Evolutionary conservation across 2,888 invertebrate genomes (phyloP), one percentile per base, ranked within the genome.

Genomic region (Sceliomorpha sp.): DNA sequence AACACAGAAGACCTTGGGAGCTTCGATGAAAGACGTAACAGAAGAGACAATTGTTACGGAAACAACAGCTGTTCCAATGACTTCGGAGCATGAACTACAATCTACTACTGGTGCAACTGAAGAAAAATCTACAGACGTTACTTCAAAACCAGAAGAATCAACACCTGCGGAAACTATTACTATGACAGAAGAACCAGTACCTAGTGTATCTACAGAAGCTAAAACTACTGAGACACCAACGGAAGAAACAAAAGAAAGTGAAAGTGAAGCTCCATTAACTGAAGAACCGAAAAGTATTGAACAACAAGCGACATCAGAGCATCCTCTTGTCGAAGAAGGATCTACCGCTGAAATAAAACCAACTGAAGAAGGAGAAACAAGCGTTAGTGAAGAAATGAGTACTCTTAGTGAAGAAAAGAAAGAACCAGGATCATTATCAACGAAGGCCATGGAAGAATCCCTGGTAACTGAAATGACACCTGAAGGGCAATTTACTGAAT

Each of bases 321-420:
- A 26, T 29, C 12, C 67, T 34, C 39, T 10, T 13, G 17, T 10
- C 50, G 59, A 62, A 32, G 34, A 55, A 55, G 34, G 53, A 51
- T 9, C 45, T 45, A 45, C 51, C 14, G 37, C 47, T 2, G 26
- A 58, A 51, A 0, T 14, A 40, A 62, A 62, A 34, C 58, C 67
- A 12, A 70, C 74, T 63, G 58, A 58, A 37, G 44, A 55, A 42
- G 42, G 44, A 9, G 45, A n/a, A n/a, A n/a, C n/a, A n/a, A n/a
- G 27, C 31, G 40, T 56, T 26, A 31, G 48, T 29, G 29, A 48
- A 12, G 70, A 74, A 63, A 58, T 63, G 12, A 73, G 58, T 37
- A 74, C 50, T 14, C 10, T 53, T 14, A 24, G 26, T 32, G 62
- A 55, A 39, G 62, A 74, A 51, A 31, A 60, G 48, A 63, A 69